Conservation (phyloP, 2,888 invertebrate genomes). For the Phalangium opilio region DNA sequence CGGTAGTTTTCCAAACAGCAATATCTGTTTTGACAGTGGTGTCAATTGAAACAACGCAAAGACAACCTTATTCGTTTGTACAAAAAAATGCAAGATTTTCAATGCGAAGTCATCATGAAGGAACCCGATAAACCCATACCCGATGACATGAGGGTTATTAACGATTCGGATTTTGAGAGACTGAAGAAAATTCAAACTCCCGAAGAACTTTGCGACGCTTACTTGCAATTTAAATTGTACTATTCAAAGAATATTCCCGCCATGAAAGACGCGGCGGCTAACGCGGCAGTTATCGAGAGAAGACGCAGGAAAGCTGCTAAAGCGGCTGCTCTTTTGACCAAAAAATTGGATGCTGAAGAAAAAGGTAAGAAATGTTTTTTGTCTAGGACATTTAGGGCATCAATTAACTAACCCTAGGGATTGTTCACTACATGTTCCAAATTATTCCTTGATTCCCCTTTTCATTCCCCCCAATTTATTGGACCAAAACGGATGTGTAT, state of each 20-base stretch:
- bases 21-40: slow-evolving; percentile 45
- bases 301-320: no score
- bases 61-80: slow-evolving; percentile 63
- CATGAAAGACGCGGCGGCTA: slow-evolving; percentile 55
- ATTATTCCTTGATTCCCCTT: no score
- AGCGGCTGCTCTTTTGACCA: no score
- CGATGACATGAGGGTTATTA: slow-evolving; percentile 62
- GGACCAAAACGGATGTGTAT: no score
- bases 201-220: slow-evolving; percentile 84
- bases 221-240: slow-evolving; percentile 81
- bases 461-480: no score
- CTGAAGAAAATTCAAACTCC: slow-evolving; percentile 59
- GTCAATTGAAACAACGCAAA: slow-evolving; percentile 70
- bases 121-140: slow-evolving; percentile 69
- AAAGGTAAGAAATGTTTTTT: no score
- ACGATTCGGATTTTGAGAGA: slow-evolving; percentile 62
- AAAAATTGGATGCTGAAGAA: no score
- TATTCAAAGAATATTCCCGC: slow-evolving; percentile 68
- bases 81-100: slow-evolving; percentile 82
- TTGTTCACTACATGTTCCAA: no score
- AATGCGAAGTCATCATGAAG: slow-evolving; percentile 62
- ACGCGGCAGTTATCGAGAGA: slow-evolving; percentile 42
- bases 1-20: no score
- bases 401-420: no score
- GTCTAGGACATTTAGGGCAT: no score